Evolutionary conservation across 2,113 vertebrate genomes (phyloP).

Genomic region (Notiomystis cincta): DNA sequence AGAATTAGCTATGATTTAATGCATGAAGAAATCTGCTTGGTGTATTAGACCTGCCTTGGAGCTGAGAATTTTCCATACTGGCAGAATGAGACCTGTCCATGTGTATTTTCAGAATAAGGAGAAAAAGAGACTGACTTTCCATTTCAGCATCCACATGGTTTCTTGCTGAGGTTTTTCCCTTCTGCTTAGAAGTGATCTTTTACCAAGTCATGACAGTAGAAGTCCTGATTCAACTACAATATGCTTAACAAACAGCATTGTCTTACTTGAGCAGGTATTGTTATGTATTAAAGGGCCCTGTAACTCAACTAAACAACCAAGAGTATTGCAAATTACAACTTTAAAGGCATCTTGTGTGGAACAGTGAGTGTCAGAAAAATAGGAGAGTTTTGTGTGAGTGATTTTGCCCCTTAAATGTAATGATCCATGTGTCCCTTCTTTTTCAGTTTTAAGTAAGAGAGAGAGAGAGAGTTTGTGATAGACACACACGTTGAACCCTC

Average conservation of each 20-base stretch:
- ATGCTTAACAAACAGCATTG: not conserved
- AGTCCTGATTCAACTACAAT: not conserved
- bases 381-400: not conserved
- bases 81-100: not conserved
- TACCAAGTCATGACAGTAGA: not conserved
- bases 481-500: not conserved
- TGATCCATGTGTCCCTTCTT: not conserved
- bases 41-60: not conserved
- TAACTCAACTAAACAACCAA: not conserved
- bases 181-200: not conserved
- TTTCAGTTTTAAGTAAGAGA: not conserved
- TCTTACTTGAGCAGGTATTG: not conserved
- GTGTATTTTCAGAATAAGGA: not conserved
- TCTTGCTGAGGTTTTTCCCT: not conserved
- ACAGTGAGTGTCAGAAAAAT: not conserved
- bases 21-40: not conserved
- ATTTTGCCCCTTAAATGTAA: not conserved
- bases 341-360: not conserved
- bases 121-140: not conserved
- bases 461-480: not conserved
- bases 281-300: not conserved
- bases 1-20: not conserved
- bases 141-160: not conserved
- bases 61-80: not conserved
- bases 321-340: not conserved